Conservation (phyloP, 1,140 invertebrate species). For the Mactra quadrangularis region DNA sequence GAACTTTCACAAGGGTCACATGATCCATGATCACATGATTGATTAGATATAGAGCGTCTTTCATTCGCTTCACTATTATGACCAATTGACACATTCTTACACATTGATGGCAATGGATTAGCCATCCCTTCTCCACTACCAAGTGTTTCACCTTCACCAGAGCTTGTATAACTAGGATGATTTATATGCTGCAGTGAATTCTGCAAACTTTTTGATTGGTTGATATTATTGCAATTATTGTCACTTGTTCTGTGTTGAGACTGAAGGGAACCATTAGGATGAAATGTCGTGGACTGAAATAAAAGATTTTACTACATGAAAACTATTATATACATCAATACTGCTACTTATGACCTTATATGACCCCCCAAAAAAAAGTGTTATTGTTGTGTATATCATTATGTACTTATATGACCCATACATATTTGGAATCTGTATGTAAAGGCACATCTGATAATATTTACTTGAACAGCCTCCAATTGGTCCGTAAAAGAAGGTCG, state of each 20-base stretch:
- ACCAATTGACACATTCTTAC: slow-evolving; percentile 66
- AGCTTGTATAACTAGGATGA: slow-evolving; percentile 22
- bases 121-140: slow-evolving; percentile 67
- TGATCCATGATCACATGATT: slow-evolving; percentile 69
- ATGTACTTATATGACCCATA: no score
- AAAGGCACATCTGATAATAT: no score
- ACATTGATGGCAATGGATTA: slow-evolving; percentile 61
- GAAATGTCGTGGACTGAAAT: slow-evolving; percentile 66
- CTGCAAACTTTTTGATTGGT: slow-evolving; percentile 66
- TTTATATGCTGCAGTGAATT: slow-evolving; percentile 64
- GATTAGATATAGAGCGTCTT: slow-evolving; percentile 66
- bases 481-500: no score
- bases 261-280: slow-evolving; percentile 72
- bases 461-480: no score
- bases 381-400: no score
- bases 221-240: slow-evolving; percentile 76
- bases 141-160: slow-evolving; percentile 56
- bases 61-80: slow-evolving; percentile 68
- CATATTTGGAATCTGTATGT: no score
- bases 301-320: neutral
- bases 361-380: no score
- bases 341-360: no score
- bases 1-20: slow-evolving; percentile 71
- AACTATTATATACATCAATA: no score
- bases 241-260: slow-evolving; percentile 70